Evolutionary conservation across 2,113 vertebrate species (phyloP).

Genomic region (Cephalopholis sonnerati): DNA sequence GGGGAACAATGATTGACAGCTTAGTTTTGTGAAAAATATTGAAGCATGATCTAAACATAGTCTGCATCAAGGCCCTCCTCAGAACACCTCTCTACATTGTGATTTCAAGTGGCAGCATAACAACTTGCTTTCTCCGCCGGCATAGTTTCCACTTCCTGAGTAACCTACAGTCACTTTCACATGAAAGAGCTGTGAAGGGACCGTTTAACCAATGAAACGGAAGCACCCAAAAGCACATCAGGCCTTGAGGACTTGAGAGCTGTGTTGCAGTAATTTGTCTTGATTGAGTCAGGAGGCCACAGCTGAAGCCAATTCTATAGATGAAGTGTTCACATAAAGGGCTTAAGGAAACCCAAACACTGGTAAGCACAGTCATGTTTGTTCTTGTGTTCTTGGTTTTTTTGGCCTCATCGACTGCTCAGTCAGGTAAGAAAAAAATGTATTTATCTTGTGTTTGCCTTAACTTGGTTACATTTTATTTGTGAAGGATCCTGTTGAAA

Average conservation of each 20-base stretch:
- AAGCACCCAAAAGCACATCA: constrained; percentile 3
- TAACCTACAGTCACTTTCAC: constrained; percentile 1
- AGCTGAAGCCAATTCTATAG: constrained; percentile 68
- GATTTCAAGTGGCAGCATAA: constrained; percentile 12
- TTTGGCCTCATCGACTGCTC: constrained; percentile 15
- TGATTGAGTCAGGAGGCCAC: constrained; percentile 62
- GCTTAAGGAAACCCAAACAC: background rate
- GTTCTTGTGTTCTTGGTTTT: constrained; percentile 44
- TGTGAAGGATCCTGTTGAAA: background rate
- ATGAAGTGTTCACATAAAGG: constrained; percentile 57
- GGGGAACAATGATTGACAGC: background rate
- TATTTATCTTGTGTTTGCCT: background rate
- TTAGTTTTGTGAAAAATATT: background rate
- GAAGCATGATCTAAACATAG: background rate
- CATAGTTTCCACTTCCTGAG: constrained; percentile 32
- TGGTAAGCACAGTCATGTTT: constrained; percentile 42
- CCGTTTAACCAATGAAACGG: constrained; percentile 37
- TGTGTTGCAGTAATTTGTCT: constrained; percentile 28
- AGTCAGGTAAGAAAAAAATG: constrained; percentile 53
- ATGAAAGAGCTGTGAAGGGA: constrained; percentile 5
- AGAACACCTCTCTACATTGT: background rate
- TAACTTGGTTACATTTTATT: no score
- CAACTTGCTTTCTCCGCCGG: background rate
- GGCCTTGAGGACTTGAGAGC: background rate
- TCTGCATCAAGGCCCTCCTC: background rate